Base-by-base conservation (phyloP, 2,888 invertebrate genomes). In the Pammene aurita region DNA sequence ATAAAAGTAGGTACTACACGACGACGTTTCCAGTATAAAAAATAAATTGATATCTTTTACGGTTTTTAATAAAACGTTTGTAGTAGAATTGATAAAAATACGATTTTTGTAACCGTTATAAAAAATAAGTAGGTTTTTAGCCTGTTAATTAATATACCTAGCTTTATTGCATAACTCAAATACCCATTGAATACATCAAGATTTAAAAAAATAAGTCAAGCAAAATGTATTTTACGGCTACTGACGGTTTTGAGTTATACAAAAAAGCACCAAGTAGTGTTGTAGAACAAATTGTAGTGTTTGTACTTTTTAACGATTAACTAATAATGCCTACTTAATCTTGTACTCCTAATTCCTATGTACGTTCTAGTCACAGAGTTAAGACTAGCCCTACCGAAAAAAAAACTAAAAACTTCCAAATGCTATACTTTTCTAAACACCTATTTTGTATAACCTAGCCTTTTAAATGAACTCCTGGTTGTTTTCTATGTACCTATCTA, bases 281-380 rank as follows among this genome's bases (percentile, higher is more conserved):
- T 77, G 80, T 80, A 77, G 78, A 79, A 79, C 82, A 78, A n/a
- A 77, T 79, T 81, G 83, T 87, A 85, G 85, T 82, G 80, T 80
- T 84, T 83, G 80, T 86, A 78, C 80, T 77, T 78, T 81, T 86
- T 81, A 85, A 82, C 72, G 81, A 81, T 78, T 78, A 80, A 84
- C 84, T 82, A 50, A 50, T 50, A 50, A 84, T 84, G 81, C 79
- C 82, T 84, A 84, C 79, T 82, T n/a, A n/a, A n/a, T n/a, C n/a
- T n/a, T 78, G 81, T 86, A 86, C 87, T 83, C 16, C 88, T 88
- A 58, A 90, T 89, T 91, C 89, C 91, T 92, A 88, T 81, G 79
- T 81, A 80, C 85, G 85, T 89, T 92, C 92, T 92, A 92, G 92
- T 92, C 92, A 91, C 86, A 82, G 83, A 84, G 77, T 84, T 88